Conservation (phyloP, 2,888 invertebrate genomes). For the Camptogramma bilineatum region DNA sequence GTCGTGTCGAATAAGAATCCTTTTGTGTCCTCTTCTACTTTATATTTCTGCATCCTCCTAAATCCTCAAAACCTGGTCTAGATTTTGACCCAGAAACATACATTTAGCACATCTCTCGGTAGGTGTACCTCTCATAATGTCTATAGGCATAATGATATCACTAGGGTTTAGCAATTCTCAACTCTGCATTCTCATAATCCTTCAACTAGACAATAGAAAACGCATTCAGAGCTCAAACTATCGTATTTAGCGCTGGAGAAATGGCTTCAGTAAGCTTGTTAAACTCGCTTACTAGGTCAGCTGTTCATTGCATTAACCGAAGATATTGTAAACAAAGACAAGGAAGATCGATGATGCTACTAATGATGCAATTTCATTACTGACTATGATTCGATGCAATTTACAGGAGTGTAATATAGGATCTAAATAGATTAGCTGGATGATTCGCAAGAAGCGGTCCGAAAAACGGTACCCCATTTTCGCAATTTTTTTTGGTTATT, state of each 20-base stretch:
- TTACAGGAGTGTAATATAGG: neutral
- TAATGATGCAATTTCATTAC: conserved; percentile 27
- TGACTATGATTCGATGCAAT: conserved; percentile 5
- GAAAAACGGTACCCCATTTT: too few relatives aligned
- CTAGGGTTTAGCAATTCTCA: conserved; percentile 1
- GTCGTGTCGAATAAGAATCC: too few relatives aligned
- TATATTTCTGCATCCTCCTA: too few relatives aligned
- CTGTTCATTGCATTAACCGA: conserved; percentile 39
- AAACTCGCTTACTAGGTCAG: conserved; percentile 48
- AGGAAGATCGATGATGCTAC: conserved; percentile 25
- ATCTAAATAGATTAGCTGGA: conserved; percentile 3
- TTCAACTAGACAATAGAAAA: conserved; percentile 35
- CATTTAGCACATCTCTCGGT: too few relatives aligned
- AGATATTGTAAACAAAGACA: conserved; percentile 36
- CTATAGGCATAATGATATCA: too few relatives aligned
- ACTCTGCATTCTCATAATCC: conserved; percentile 22
- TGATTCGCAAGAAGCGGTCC: too few relatives aligned
- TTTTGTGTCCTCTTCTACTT: too few relatives aligned
- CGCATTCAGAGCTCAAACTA: conserved; percentile 35
- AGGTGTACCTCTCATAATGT: neutral
- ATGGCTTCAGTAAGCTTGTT: conserved; percentile 55
- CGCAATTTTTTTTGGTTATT: too few relatives aligned
- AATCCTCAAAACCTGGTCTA: too few relatives aligned
- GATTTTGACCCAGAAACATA: too few relatives aligned
- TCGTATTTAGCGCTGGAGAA: conserved; percentile 45